Conservation (phyloP, 2,888 invertebrate genomes). For the Lymantria monacha region DNA sequence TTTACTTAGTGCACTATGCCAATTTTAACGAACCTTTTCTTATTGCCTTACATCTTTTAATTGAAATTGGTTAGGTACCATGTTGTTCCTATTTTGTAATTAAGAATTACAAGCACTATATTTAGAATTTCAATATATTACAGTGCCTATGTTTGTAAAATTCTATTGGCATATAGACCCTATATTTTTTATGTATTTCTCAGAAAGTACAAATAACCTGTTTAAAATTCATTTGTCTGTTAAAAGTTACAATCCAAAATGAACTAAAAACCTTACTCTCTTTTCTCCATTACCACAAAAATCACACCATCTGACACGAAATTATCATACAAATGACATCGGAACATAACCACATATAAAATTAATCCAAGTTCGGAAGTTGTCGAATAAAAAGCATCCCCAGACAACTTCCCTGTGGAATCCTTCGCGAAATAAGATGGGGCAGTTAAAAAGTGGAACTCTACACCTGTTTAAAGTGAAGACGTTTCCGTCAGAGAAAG, state of each 20-base stretch:
- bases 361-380: constrained; percentile 22
- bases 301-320: not conserved
- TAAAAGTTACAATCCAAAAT: not conserved
- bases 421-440: constrained; percentile 12
- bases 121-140: too few species aligned
- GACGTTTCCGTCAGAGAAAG: constrained; percentile 14
- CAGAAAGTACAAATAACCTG: too few species aligned
- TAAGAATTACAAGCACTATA: too few species aligned
- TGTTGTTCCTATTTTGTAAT: too few species aligned
- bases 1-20: too few species aligned
- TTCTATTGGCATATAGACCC: too few species aligned
- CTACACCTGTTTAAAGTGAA: constrained; percentile 43
- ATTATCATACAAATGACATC: constrained; percentile 12
- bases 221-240: too few species aligned
- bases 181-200: too few species aligned
- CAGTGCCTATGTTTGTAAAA: too few species aligned
- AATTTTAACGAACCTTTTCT: too few species aligned
- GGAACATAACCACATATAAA: constrained; percentile 23
- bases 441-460: constrained; percentile 27
- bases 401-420: constrained; percentile 14
- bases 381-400: constrained; percentile 28
- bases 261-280: constrained; percentile 1
- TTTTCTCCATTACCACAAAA: not conserved
- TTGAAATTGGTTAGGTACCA: too few species aligned
- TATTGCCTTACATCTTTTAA: too few species aligned